These are phyloP conservation scores for Ectropis crepuscularia DNA, from an alignment of 2,888 invertebrate genomes.

Conservation along the genomic window DNA sequence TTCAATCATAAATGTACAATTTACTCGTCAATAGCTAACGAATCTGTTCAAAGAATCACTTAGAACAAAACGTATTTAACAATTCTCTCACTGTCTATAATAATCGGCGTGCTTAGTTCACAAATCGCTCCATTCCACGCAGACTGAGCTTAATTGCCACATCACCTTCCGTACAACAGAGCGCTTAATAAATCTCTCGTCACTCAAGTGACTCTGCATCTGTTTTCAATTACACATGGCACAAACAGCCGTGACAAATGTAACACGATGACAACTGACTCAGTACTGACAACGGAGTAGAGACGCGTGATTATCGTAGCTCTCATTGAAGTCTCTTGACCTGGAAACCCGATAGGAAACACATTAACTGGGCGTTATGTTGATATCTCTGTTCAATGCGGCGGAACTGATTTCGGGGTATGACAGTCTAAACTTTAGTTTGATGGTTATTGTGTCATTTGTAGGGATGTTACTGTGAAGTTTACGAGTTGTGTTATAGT, in stretches of 20 bases:
- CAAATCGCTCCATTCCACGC: slow-evolving; percentile 5
- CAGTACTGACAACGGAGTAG: slow-evolving; percentile 11
- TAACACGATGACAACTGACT: neutral
- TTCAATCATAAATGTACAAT: too few relatives aligned
- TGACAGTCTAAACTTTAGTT: slow-evolving; percentile 5
- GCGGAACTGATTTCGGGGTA: slow-evolving; percentile 16
- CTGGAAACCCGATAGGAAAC: slow-evolving; percentile 42
- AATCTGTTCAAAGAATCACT: neutral
- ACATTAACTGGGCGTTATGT: slow-evolving; percentile 30
- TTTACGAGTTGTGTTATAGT: neutral
- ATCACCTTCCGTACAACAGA: slow-evolving; percentile 7
- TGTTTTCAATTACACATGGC: slow-evolving; percentile 22
- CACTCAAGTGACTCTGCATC: slow-evolving; percentile 13
- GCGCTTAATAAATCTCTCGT: slow-evolving; percentile 13
- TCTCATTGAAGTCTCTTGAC: slow-evolving; percentile 39
- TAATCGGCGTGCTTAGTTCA: slow-evolving; percentile 5
- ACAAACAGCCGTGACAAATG: slow-evolving; percentile 29
- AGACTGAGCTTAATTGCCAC: slow-evolving; percentile 13
- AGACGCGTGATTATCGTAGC: slow-evolving; percentile 31
- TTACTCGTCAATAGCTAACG: neutral
- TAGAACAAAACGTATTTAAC: neutral
- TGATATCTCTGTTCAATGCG: slow-evolving; percentile 19
- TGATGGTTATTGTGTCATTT: slow-evolving; percentile 1
- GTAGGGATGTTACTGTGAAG: slow-evolving; percentile 1
- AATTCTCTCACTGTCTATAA: neutral